A percentile compares a stretch with the other conserved stretches of the same genome.
Evolutionary conservation across 2,888 invertebrate genomes (phyloP).

Genomic region (Aplocera efformata): DNA sequence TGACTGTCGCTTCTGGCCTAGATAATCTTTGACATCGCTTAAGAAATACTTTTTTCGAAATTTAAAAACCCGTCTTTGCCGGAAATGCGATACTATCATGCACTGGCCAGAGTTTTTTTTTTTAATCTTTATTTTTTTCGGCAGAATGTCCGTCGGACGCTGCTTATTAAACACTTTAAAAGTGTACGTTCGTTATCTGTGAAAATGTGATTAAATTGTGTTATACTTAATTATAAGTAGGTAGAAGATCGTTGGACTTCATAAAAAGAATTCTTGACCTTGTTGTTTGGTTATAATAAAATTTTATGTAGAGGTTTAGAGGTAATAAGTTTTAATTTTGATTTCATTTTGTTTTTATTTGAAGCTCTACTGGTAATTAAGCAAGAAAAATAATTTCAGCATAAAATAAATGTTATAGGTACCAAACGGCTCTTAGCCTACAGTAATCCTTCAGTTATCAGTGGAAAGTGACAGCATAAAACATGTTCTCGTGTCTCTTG

Average conservation of each 20-base stretch:
- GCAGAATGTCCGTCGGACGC: conserved; percentile 9
- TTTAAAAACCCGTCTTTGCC: conserved; percentile 58
- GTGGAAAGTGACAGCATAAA: too few species aligned
- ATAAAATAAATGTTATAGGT: too few species aligned
- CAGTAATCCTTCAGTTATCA: too few species aligned
- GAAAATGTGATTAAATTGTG: conserved; percentile 24
- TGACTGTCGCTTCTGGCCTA: conserved; percentile 31
- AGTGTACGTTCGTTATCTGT: conserved; percentile 1
- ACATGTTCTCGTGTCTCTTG: too few species aligned
- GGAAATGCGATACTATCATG: conserved; percentile 73
- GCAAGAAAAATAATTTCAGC: too few species aligned
- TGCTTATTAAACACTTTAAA: conserved; percentile 16
- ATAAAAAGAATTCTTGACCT: too few species aligned
- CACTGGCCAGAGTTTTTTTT: conserved; percentile 53
- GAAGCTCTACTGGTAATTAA: too few species aligned
- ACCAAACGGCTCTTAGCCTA: too few species aligned
- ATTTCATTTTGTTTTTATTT: too few species aligned
- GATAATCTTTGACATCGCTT: conserved; percentile 50
- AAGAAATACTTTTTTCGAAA: conserved; percentile 58
- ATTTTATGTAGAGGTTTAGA: too few species aligned
- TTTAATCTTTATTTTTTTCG: conserved; percentile 33
- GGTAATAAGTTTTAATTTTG: too few species aligned
- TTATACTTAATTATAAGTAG: conserved; percentile 32
- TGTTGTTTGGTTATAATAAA: too few species aligned
- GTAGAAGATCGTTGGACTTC: neutral